phyloP scores from a whole-genome alignment of 2,888 invertebrate genomes.

The Acanthococcus lagerstroemiae region DNA sequence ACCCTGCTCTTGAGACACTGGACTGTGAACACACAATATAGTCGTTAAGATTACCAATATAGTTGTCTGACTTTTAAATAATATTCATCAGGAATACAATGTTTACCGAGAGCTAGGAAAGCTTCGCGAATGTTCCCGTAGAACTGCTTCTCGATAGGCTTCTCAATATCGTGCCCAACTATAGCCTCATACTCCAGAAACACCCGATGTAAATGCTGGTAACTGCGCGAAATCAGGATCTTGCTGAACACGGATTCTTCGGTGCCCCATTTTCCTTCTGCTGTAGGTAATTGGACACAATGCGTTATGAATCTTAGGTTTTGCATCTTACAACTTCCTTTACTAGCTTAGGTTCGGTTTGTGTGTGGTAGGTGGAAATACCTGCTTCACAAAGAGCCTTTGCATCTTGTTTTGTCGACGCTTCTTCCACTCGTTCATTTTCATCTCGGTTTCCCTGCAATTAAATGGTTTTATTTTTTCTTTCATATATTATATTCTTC shows the following conservation, averaged over 20 bases:
- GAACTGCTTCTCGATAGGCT: conserved; percentile 76
- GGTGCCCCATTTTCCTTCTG: conserved; percentile 79
- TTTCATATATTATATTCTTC: too few relatives aligned
- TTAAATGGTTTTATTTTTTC: too few relatives aligned
- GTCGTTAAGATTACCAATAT: too few relatives aligned
- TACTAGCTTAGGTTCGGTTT: too few relatives aligned
- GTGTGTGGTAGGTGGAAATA: too few relatives aligned
- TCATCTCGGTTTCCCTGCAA: conserved; percentile 72
- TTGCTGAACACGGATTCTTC: conserved; percentile 81
- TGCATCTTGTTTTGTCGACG: conserved; percentile 70
- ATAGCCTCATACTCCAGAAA: conserved; percentile 75
- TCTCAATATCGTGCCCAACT: conserved; percentile 72
- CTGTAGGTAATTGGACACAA: conserved; percentile 33
- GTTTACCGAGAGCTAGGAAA: conserved; percentile 73
- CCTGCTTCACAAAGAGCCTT: conserved; percentile 63
- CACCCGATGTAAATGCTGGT: conserved; percentile 74
- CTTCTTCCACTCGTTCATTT: conserved; percentile 72
- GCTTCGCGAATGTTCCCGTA: conserved; percentile 79
- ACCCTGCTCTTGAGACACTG: conserved; percentile 84
- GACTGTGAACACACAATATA: too few relatives aligned
- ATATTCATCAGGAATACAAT: too few relatives aligned
- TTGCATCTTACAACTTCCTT: too few relatives aligned
- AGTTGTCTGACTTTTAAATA: too few relatives aligned
- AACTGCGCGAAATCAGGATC: conserved; percentile 76
- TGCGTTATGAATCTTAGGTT: too few relatives aligned